Conservation (phyloP, 2,888 invertebrate genomes). For the Tachina grossa region DNA sequence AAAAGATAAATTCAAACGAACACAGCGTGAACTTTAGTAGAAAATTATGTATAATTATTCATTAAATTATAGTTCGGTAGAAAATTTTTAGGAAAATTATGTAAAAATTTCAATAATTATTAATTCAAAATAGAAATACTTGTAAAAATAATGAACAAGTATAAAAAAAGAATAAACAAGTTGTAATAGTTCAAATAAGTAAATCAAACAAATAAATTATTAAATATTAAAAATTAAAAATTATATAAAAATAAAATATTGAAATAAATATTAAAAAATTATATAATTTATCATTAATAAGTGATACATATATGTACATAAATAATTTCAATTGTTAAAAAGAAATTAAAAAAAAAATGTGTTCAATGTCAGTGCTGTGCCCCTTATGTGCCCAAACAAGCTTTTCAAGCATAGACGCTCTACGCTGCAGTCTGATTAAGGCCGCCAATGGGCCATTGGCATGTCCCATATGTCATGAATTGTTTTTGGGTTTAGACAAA, state of each 20-base stretch:
- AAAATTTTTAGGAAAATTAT: slow-evolving; percentile 1
- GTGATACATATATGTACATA: not conserved
- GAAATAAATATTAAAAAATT: slow-evolving; percentile 7
- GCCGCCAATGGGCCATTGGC: slow-evolving; percentile 89
- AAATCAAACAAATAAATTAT: not conserved
- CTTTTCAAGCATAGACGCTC: slow-evolving; percentile 88
- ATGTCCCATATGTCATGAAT: slow-evolving; percentile 91
- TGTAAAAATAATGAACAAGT: not conserved
- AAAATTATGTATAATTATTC: slow-evolving; percentile 9
- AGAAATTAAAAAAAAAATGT: slow-evolving; percentile 76
- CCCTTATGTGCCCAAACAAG: slow-evolving; percentile 90
- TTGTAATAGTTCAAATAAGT: not conserved
- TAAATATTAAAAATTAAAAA: slow-evolving; percentile 19
- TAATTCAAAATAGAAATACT: not conserved
- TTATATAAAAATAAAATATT: too few species aligned
- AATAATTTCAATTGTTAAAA: slow-evolving; percentile 12
- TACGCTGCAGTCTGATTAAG: slow-evolving; percentile 88
- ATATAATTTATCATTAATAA: slow-evolving; percentile 44
- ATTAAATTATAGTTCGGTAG: not conserved
- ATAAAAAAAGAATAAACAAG: not conserved
- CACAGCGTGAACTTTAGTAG: slow-evolving; percentile 50
- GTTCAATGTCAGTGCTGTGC: slow-evolving; percentile 87
- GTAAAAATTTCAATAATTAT: not conserved
- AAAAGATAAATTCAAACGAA: slow-evolving; percentile 57
- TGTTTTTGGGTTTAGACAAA: slow-evolving; percentile 90